Evolutionary conservation across 2,888 invertebrate genomes (phyloP).

Genomic region (Abrostola tripartita): DNA sequence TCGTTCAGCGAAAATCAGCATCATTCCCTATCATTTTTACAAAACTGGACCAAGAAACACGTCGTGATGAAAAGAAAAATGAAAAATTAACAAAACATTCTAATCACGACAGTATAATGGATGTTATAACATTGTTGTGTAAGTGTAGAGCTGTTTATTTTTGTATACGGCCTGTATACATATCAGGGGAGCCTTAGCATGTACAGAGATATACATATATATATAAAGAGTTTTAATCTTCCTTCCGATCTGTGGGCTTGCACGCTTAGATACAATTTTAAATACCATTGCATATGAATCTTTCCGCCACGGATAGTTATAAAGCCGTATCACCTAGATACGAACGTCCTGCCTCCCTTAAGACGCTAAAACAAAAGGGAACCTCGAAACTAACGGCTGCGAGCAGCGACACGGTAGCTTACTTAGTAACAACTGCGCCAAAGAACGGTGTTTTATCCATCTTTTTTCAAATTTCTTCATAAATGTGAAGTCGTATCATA

Average conservation of each 20-base stretch:
- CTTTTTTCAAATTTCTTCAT: too few species aligned
- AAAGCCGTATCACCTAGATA: too few species aligned
- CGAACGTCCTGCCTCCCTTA: too few species aligned
- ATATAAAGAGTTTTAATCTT: slow-evolving; percentile 51
- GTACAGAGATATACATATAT: slow-evolving; percentile 59
- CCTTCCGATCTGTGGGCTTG: slow-evolving; percentile 55
- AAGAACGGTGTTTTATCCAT: too few species aligned
- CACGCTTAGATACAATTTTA: slow-evolving; percentile 20
- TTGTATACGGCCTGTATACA: slow-evolving; percentile 84
- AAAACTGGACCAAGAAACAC: slow-evolving; percentile 20
- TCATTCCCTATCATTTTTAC: slow-evolving; percentile 18
- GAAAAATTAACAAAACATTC: slow-evolving; percentile 4
- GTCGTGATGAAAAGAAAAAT: slow-evolving; percentile 13
- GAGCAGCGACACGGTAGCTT: too few species aligned
- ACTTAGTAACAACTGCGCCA: too few species aligned
- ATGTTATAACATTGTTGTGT: slow-evolving; percentile 69
- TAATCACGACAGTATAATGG: slow-evolving; percentile 33
- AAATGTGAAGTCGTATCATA: too few species aligned
- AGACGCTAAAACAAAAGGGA: too few species aligned
- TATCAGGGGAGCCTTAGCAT: slow-evolving; percentile 85
- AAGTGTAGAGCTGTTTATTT: slow-evolving; percentile 84
- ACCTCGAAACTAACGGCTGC: too few species aligned
- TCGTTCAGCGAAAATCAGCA: slow-evolving; percentile 2
- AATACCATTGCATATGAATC: neutral
- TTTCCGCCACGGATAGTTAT: neutral